Conservation (phyloP, 2,797 vertebrate species). For the Sebastes iracundus region DNA sequence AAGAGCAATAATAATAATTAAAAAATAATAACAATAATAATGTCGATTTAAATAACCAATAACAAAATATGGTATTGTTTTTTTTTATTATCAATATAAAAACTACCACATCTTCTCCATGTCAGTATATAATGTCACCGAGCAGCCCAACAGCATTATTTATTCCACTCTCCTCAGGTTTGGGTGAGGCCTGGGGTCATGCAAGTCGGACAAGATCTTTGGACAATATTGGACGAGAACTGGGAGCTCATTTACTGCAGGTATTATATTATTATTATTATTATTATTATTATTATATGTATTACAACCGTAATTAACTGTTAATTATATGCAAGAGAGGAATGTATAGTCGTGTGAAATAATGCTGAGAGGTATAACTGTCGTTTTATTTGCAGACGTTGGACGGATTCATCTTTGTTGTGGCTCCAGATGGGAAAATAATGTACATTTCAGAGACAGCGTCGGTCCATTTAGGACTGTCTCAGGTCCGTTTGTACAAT, state of each 20-base stretch:
- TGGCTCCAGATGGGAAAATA: slow-evolving; percentile 98
- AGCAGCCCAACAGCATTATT: not conserved
- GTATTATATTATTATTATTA: slow-evolving; percentile 22
- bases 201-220: slow-evolving; percentile 88
- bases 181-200: slow-evolving; percentile 95
- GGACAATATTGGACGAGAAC: slow-evolving; percentile 92
- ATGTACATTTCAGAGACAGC: slow-evolving; percentile 99
- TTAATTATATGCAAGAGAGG: not conserved
- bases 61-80: not conserved
- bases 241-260: slow-evolving; percentile 87
- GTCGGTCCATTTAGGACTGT: slow-evolving; percentile 96
- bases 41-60: not conserved
- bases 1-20: not conserved
- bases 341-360: no score
- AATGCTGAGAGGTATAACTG: not conserved
- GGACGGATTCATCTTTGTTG: slow-evolving; percentile 98
- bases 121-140: not conserved
- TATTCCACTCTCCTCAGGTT: slow-evolving; percentile 76
- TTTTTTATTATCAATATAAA: not conserved
- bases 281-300: not conserved
- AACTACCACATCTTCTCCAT: not conserved
- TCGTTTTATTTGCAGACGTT: slow-evolving; percentile 85
- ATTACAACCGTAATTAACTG: not conserved
- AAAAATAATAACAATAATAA: not conserved
- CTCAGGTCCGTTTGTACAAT: slow-evolving; percentile 88